phyloP scores from a whole-genome alignment of 1,140 invertebrate species.

The Linepithema humile region DNA sequence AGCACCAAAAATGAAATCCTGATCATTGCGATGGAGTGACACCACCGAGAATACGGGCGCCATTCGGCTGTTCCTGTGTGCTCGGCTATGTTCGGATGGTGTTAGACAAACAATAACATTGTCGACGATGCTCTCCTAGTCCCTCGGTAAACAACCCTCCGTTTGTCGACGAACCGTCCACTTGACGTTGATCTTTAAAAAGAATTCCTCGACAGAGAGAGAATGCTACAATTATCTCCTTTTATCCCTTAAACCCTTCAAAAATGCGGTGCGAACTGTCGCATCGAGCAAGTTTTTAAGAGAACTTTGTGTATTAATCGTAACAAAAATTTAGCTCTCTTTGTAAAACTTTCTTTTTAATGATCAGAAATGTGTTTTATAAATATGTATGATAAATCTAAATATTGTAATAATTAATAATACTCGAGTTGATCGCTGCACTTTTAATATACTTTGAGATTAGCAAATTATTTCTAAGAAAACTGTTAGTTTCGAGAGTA shows the following conservation, averaged over 20 bases:
- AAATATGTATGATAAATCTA: too few relatives aligned
- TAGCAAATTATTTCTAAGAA: too few relatives aligned
- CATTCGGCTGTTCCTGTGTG: not conserved
- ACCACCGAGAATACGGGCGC: constrained; percentile 2
- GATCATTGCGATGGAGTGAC: constrained; percentile 37
- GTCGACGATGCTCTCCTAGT: constrained; percentile 66
- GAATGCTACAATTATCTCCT: not conserved
- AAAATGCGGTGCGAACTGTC: not conserved
- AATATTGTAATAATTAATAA: too few relatives aligned
- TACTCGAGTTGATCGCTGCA: too few relatives aligned
- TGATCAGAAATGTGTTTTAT: too few relatives aligned
- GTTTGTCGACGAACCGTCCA: constrained; percentile 17
- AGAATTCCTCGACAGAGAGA: not conserved
- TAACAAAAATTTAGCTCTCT: not conserved
- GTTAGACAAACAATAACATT: constrained; percentile 42
- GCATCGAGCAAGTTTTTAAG: not conserved
- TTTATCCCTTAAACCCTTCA: not conserved
- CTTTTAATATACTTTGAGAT: too few relatives aligned
- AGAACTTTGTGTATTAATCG: not conserved
- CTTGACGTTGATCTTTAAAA: constrained; percentile 16
- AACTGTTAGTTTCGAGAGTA: too few relatives aligned
- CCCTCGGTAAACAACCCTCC: constrained; percentile 68
- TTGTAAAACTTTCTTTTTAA: too few relatives aligned
- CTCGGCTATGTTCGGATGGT: not conserved
- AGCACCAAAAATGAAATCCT: constrained; percentile 64